Percentiles rank a stretch among this genome's conserved stretches.
These are phyloP conservation scores for Brachionus manjavacas DNA, from an alignment of 1,140 invertebrate species.

Conservation along the genomic window DNA sequence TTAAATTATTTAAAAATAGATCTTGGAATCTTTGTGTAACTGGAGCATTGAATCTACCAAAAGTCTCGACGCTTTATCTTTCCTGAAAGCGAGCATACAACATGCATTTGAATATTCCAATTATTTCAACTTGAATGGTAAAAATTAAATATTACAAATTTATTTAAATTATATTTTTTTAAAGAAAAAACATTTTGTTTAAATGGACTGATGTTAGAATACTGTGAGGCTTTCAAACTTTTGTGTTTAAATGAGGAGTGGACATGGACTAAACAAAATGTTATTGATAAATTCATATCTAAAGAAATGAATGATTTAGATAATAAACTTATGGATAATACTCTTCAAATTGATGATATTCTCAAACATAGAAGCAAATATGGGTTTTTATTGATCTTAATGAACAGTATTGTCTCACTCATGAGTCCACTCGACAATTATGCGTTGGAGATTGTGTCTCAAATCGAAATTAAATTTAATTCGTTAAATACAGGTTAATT, in stretches of 20 bases:
- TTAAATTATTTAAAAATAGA: neutral
- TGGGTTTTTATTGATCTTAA: neutral
- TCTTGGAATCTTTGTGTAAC: neutral
- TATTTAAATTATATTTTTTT: neutral
- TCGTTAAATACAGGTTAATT: neutral
- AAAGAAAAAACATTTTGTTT: neutral
- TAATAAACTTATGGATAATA: neutral
- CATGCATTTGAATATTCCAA: neutral
- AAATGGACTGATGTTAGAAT: neutral
- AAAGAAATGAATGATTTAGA: neutral
- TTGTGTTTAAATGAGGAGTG: slow-evolving; percentile 7
- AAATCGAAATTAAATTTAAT: neutral
- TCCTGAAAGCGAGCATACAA: neutral
- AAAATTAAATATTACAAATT: neutral
- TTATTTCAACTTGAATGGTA: neutral
- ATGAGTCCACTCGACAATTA: neutral
- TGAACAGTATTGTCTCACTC: neutral
- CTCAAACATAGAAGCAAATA: neutral
- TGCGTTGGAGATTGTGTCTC: neutral
- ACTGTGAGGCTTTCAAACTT: slow-evolving; percentile 2
- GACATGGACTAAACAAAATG: neutral
- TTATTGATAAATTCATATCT: neutral
- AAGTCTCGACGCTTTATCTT: neutral
- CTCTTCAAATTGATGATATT: neutral
- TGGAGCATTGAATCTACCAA: neutral